These are phyloP conservation scores for Lagocephalus sceleratus DNA, from an alignment of 2,797 vertebrate genomes.

Conservation along the genomic window DNA sequence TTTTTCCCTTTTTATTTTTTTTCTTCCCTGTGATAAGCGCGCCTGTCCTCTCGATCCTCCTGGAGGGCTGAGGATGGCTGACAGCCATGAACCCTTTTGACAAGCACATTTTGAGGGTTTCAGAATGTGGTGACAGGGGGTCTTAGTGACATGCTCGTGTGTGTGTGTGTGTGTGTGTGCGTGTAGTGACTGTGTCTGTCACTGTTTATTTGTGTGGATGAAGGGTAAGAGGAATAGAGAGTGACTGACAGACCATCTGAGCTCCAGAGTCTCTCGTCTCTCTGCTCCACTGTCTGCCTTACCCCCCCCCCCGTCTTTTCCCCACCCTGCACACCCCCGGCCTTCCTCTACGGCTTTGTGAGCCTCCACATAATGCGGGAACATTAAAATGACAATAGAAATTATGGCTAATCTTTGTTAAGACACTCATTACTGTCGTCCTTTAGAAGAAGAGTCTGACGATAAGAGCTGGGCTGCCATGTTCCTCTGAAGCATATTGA, in stretches of 20 bases:
- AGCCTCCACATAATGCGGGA: conserved; percentile 67
- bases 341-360: conserved; percentile 74
- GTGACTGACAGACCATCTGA: conserved; percentile 74
- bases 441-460: conserved; percentile 62
- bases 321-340: conserved; percentile 61
- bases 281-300: conserved; percentile 48
- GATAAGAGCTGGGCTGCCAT: conserved; percentile 64
- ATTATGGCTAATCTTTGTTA: conserved; percentile 77
- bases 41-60: conserved; percentile 52
- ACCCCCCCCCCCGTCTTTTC: conserved; percentile 49
- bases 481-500: conserved; percentile 63
- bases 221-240: conserved; percentile 46
- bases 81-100: conserved; percentile 67
- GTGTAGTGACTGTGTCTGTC: conserved; percentile 35
- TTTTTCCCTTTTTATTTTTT: conserved; percentile 37
- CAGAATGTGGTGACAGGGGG: conserved; percentile 54
- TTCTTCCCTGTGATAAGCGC: conserved; percentile 49
- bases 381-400: conserved; percentile 78
- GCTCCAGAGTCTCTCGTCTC: conserved; percentile 45
- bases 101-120: conserved; percentile 62
- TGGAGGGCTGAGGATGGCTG: conserved; percentile 55
- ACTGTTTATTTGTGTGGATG: conserved; percentile 34
- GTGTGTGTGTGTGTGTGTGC: background rate
- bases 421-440: conserved; percentile 71
- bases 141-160: conserved; percentile 27